Evolutionary conservation across 2,113 vertebrate species (phyloP).

Genomic region (Notarius quadriscutis): DNA sequence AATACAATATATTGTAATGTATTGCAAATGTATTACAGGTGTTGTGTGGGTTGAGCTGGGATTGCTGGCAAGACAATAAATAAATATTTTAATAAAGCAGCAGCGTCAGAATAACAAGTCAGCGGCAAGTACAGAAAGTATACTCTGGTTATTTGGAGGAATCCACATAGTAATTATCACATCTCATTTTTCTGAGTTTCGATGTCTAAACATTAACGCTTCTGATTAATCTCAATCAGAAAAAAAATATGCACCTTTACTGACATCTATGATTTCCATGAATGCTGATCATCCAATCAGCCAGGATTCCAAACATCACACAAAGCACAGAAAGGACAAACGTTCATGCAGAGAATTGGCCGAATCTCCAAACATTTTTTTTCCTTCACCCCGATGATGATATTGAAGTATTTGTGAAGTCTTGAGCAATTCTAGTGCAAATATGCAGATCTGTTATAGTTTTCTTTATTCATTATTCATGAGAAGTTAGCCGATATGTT

Average conservation of each 20-base stretch:
- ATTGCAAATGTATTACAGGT: not conserved
- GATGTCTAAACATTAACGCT: not conserved
- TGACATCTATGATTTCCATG: too few relatives aligned
- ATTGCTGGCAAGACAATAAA: slow-evolving; percentile 4
- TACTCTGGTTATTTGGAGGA: not conserved
- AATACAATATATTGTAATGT: not conserved
- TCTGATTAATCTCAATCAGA: not conserved
- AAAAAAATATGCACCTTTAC: not conserved
- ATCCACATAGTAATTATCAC: not conserved
- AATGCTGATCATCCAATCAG: not conserved
- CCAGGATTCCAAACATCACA: not conserved
- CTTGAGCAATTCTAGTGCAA: not conserved
- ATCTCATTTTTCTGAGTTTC: not conserved
- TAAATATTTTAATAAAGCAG: not conserved
- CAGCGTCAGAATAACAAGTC: not conserved
- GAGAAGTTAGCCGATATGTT: not conserved
- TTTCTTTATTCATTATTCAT: not conserved
- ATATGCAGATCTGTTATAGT: not conserved
- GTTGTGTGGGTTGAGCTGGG: not conserved
- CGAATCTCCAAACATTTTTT: not conserved
- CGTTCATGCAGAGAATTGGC: not conserved
- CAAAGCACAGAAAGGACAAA: not conserved
- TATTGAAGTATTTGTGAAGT: not conserved
- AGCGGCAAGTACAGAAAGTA: not conserved
- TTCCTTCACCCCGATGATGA: not conserved